phyloP scores from a whole-genome alignment of 2,888 invertebrate species.

The Hecatera dysodea region DNA sequence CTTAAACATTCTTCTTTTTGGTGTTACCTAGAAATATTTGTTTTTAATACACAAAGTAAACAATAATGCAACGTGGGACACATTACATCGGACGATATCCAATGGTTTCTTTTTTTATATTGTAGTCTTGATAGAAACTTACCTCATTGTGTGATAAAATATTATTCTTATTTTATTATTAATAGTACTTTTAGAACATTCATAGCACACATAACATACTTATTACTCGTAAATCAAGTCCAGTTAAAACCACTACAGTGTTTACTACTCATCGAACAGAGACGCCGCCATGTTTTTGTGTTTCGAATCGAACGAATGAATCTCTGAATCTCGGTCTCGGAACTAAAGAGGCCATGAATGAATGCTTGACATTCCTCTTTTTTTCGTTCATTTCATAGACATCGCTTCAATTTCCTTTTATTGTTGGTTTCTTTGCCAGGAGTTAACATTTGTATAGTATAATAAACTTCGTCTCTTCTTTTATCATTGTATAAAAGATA shows the following conservation, averaged over 20 bases:
- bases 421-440: too few relatives aligned
- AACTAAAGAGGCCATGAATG: background rate
- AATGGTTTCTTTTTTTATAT: conserved; percentile 7
- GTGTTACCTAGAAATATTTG: conserved; percentile 68
- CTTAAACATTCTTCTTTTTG: conserved; percentile 83
- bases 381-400: too few relatives aligned
- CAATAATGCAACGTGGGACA: conserved; percentile 56
- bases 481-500: too few relatives aligned
- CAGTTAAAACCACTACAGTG: conserved; percentile 3
- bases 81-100: background rate
- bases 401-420: background rate
- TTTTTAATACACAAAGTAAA: conserved; percentile 47
- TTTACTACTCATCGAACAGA: conserved; percentile 33
- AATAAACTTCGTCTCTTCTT: too few relatives aligned
- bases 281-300: conserved; percentile 53
- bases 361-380: background rate
- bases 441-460: too few relatives aligned
- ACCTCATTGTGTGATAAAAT: conserved; percentile 51
- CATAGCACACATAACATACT: background rate
- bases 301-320: conserved; percentile 35
- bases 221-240: conserved; percentile 6
- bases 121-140: conserved; percentile 8
- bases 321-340: background rate
- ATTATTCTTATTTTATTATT: conserved; percentile 7
- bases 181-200: conserved; percentile 3